phyloP scores from a whole-genome alignment of 1,140 invertebrate species.

The Frieseomelitta varia region DNA sequence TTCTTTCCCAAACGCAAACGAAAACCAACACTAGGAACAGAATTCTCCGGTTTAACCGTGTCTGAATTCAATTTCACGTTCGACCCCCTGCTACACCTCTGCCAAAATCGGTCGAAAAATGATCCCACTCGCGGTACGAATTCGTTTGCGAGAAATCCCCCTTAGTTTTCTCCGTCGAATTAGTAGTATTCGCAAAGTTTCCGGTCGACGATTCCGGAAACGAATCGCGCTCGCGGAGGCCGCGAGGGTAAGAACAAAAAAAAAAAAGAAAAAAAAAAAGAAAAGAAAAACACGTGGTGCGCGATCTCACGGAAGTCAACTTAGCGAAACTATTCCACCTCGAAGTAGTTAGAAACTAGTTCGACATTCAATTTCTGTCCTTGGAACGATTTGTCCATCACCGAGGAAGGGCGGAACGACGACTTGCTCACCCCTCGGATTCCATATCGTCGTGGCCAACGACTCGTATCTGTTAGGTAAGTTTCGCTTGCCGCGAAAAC shows the following conservation, averaged over 20 bases:
- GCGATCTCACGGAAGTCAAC: constrained; percentile 32
- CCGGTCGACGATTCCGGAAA: background rate
- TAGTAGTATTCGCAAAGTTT: constrained; percentile 11
- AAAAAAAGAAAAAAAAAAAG: background rate
- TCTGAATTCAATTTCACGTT: background rate
- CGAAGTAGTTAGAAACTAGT: constrained; percentile 35
- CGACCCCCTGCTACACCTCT: no score
- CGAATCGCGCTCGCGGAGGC: background rate
- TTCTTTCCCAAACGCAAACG: background rate
- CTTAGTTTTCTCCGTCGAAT: background rate
- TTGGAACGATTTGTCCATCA: constrained; percentile 63
- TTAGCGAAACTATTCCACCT: constrained; percentile 53
- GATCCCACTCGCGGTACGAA: background rate
- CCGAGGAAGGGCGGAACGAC: constrained; percentile 39
- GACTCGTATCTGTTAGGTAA: constrained; percentile 64
- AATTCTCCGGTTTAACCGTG: background rate
- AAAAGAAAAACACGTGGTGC: background rate
- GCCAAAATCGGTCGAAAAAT: background rate
- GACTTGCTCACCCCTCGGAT: constrained; percentile 42
- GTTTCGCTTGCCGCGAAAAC: constrained; percentile 58
- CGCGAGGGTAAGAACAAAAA: background rate
- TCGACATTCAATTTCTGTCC: constrained; percentile 65
- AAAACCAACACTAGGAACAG: background rate
- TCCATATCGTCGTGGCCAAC: constrained; percentile 63
- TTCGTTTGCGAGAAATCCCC: background rate